Percentiles rank a stretch among this genome's conserved stretches.
These are phyloP conservation scores for Rhyacophila evoluta DNA, from an alignment of 2,888 invertebrate genomes.

Conservation along the genomic window DNA sequence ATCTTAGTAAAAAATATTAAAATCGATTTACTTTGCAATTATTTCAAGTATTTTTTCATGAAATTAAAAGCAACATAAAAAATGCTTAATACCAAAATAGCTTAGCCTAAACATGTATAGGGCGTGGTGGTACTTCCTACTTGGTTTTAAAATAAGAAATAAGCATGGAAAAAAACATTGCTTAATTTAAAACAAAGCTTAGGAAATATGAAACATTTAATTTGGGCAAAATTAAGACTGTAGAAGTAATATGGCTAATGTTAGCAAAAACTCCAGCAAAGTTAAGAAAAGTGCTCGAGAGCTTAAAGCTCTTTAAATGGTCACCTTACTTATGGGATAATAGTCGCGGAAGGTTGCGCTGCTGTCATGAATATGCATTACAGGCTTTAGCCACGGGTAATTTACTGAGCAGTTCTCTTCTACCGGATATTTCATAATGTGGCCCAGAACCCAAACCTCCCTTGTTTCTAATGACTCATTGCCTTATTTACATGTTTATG, in stretches of 20 bases:
- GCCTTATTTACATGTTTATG: conserved; percentile 54
- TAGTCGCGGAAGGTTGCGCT: conserved; percentile 37
- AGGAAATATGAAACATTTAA: not conserved
- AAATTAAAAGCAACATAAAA: no score
- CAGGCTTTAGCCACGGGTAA: conserved; percentile 30
- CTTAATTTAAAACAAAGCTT: not conserved
- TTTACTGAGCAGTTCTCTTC: conserved; percentile 25
- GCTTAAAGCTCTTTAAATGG: conserved; percentile 22
- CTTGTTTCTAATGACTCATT: conserved; percentile 50
- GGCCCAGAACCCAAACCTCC: conserved; percentile 18
- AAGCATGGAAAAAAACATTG: not conserved
- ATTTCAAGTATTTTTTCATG: no score
- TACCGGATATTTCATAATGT: conserved; percentile 29
- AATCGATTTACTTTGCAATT: no score
- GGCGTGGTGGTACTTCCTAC: no score
- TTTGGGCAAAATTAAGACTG: not conserved
- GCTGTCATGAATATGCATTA: conserved; percentile 44
- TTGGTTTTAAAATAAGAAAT: not conserved
- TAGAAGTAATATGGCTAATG: not conserved
- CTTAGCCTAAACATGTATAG: no score
- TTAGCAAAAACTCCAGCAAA: not conserved
- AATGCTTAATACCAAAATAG: no score
- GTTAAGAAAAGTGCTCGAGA: conserved; percentile 5
- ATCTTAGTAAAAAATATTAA: no score
- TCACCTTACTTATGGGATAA: conserved; percentile 39